Conservation (phyloP, 1,140 invertebrate species). For the Hormaphis cornu region DNA sequence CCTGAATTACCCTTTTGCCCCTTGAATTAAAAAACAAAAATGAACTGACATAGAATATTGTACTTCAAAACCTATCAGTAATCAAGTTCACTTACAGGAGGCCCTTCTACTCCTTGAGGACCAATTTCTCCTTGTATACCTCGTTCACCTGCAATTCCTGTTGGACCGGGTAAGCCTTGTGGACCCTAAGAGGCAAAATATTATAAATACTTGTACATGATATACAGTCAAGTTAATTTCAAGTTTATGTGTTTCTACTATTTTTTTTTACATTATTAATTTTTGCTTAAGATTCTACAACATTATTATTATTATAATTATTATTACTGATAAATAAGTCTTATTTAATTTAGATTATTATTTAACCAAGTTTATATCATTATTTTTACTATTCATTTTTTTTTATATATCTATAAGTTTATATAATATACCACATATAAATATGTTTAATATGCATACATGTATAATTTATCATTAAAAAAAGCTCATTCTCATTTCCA, state of each 20-base stretch:
- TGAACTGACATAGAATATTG: background rate
- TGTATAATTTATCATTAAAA: too few relatives aligned
- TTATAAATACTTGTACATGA: background rate
- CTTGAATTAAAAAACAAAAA: conserved; percentile 37
- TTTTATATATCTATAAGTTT: too few relatives aligned
- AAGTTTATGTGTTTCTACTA: background rate
- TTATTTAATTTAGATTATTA: too few relatives aligned
- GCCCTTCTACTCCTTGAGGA: conserved; percentile 60
- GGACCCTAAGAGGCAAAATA: conserved; percentile 47
- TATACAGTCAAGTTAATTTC: too few relatives aligned
- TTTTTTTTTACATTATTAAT: background rate
- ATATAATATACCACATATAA: too few relatives aligned
- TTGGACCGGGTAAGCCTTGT: conserved; percentile 51
- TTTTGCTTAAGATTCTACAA: too few relatives aligned
- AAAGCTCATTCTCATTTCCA: too few relatives aligned
- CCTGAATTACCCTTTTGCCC: conserved; percentile 65
- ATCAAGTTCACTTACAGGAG: conserved; percentile 43
- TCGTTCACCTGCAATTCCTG: conserved; percentile 58
- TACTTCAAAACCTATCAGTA: background rate
- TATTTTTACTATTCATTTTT: too few relatives aligned
- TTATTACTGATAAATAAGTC: too few relatives aligned
- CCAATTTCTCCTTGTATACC: conserved; percentile 62
- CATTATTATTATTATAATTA: too few relatives aligned
- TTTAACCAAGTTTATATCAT: too few relatives aligned
- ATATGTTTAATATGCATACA: too few relatives aligned